These are phyloP conservation scores for Forbesichthys papilliferus DNA, from an alignment of 2,113 vertebrate species.

Conservation along the genomic window DNA sequence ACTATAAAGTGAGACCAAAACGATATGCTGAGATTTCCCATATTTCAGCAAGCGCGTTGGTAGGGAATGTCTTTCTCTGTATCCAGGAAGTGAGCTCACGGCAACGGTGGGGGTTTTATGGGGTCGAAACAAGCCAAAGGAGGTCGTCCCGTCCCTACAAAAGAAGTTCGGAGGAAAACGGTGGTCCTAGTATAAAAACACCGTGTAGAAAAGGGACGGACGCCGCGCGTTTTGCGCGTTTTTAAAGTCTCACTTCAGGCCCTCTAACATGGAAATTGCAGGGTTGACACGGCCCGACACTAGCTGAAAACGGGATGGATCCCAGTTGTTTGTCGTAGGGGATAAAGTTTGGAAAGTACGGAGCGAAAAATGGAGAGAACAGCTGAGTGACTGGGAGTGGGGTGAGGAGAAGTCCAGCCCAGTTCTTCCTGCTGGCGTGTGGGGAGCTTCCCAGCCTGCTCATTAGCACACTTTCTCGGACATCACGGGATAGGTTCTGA, in stretches of 20 bases:
- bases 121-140: conserved; percentile 66
- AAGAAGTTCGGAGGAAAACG: conserved; percentile 51
- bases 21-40: no score
- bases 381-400: conserved; percentile 73
- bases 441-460: conserved; percentile 53
- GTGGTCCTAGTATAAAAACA: not conserved
- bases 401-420: conserved; percentile 74
- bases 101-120: conserved; percentile 47
- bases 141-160: conserved; percentile 62
- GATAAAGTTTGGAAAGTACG: conserved; percentile 58
- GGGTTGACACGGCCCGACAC: not conserved
- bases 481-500: conserved; percentile 34
- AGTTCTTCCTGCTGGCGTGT: conserved; percentile 44
- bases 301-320: not conserved
- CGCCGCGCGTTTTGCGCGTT: conserved; percentile 9
- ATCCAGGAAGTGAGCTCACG: conserved; percentile 72
- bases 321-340: conserved; percentile 24
- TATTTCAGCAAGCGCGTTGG: conserved; percentile 32
- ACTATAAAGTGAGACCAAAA: no score
- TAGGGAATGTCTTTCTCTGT: conserved; percentile 33
- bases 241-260: not conserved
- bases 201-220: not conserved
- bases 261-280: not conserved
- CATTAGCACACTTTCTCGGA: not conserved
- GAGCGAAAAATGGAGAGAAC: conserved; percentile 74